These are phyloP conservation scores for Mola mola DNA, from an alignment of 2,113 vertebrate species.

Conservation along the genomic window DNA sequence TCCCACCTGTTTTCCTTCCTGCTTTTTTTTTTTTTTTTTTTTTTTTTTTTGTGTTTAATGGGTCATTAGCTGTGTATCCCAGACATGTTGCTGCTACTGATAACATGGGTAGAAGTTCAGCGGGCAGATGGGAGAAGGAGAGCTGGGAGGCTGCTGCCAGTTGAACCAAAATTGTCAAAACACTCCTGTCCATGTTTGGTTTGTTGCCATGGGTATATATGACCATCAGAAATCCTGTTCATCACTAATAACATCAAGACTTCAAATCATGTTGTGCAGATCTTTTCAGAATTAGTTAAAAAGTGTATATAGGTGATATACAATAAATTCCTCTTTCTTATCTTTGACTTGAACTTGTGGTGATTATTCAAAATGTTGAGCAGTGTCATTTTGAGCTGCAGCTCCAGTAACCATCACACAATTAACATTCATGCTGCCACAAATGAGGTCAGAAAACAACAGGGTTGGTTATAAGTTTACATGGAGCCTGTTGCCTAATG, in stretches of 20 bases:
- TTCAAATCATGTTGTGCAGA: slow-evolving; percentile 69
- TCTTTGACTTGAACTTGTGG: slow-evolving; percentile 6
- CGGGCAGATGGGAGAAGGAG: slow-evolving; percentile 25
- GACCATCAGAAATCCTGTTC: slow-evolving; percentile 69
- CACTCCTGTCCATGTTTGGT: slow-evolving; percentile 66
- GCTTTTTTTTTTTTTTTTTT: slow-evolving; percentile 5
- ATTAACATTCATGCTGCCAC: background rate
- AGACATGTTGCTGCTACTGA: slow-evolving; percentile 78
- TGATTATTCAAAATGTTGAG: background rate
- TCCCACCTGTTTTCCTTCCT: slow-evolving; percentile 19
- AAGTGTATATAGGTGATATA: slow-evolving; percentile 80
- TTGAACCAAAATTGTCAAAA: slow-evolving; percentile 73
- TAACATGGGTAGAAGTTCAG: slow-evolving; percentile 51
- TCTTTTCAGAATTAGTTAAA: slow-evolving; percentile 71
- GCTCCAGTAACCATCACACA: background rate
- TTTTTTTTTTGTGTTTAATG: background rate
- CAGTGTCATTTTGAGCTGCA: too few species aligned
- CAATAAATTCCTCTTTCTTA: slow-evolving; percentile 78
- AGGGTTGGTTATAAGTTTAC: too few species aligned
- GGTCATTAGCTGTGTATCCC: slow-evolving; percentile 58
- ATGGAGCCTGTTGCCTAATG: too few species aligned
- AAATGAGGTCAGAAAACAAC: too few species aligned
- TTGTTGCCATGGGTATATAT: slow-evolving; percentile 70
- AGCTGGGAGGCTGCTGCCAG: slow-evolving; percentile 42
- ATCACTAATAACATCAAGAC: slow-evolving; percentile 59